These are phyloP conservation scores for Metalampra italica DNA, from an alignment of 2,888 invertebrate species.

Conservation along the genomic window DNA sequence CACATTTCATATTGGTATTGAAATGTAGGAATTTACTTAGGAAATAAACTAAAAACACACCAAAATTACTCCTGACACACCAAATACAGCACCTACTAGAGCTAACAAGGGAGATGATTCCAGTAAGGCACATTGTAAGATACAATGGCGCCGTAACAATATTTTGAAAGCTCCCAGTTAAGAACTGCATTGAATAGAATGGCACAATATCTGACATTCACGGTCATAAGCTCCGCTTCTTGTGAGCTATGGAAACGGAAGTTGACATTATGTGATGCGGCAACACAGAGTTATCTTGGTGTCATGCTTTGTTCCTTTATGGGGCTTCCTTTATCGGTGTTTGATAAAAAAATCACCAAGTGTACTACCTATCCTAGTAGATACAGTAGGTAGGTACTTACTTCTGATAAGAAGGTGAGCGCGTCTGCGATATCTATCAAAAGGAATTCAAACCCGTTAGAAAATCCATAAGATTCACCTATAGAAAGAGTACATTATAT, in stretches of 20 bases:
- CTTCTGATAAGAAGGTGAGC: too few species aligned
- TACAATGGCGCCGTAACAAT: conserved; percentile 49
- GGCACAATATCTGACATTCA: conserved; percentile 40
- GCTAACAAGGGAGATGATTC: conserved; percentile 12
- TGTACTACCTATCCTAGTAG: too few species aligned
- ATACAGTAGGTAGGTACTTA: not conserved
- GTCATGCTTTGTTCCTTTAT: conserved; percentile 29
- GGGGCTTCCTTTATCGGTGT: conserved; percentile 12
- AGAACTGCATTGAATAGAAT: conserved; percentile 38
- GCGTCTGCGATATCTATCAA: too few species aligned
- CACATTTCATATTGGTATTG: too few species aligned
- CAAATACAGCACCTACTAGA: conserved; percentile 1
- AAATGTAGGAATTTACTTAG: too few species aligned
- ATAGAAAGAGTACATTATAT: too few species aligned
- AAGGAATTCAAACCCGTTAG: too few species aligned
- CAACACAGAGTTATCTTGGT: conserved; percentile 32
- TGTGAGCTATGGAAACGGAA: conserved; percentile 43
- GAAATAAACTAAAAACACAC: conserved; percentile 14
- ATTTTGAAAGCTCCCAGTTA: conserved; percentile 52
- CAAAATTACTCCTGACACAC: conserved; percentile 6
- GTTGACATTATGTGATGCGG: conserved; percentile 48
- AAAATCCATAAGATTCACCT: too few species aligned
- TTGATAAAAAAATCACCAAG: not conserved
- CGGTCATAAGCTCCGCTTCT: conserved; percentile 26
- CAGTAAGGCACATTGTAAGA: conserved; percentile 31